phyloP scores from a whole-genome alignment of 2,888 invertebrate genomes.

The Caenorhabditis sp. region DNA sequence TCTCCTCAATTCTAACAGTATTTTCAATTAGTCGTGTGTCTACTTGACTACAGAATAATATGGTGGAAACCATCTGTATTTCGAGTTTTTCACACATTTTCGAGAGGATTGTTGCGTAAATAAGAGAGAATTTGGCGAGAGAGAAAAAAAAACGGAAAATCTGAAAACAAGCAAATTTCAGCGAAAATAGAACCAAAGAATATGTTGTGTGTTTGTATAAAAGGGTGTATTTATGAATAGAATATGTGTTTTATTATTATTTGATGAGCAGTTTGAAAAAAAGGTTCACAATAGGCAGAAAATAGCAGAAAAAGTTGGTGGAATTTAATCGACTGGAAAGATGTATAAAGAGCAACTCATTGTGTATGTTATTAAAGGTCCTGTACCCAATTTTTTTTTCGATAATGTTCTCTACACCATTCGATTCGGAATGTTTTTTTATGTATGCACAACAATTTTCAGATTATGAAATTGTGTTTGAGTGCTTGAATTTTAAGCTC shows the following conservation, averaged over 20 bases:
- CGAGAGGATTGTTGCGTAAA: not conserved
- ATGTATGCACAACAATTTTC: no score
- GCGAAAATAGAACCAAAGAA: no score
- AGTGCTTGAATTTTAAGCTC: no score
- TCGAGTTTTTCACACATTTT: not conserved
- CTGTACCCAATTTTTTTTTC: no score
- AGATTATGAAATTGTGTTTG: no score
- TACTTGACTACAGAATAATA: not conserved
- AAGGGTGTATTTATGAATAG: not conserved
- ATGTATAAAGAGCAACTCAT: no score
- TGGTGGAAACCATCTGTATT: not conserved
- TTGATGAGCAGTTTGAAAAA: not conserved
- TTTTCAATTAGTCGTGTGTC: not conserved
- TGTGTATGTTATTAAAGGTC: no score
- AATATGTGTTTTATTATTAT: not conserved
- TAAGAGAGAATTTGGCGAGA: not conserved
- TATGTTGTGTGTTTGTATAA: not conserved
- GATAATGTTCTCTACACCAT: no score
- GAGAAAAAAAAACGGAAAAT: not conserved
- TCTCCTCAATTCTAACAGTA: not conserved
- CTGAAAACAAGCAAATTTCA: not conserved
- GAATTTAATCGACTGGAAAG: no score
- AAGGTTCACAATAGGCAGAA: not conserved
- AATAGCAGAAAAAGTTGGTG: not conserved
- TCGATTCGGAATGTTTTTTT: no score